Evolutionary conservation across 2,888 invertebrate species (phyloP), one percentile per base, ranked within the genome.

Genomic region (Agriotes lineatus): DNA sequence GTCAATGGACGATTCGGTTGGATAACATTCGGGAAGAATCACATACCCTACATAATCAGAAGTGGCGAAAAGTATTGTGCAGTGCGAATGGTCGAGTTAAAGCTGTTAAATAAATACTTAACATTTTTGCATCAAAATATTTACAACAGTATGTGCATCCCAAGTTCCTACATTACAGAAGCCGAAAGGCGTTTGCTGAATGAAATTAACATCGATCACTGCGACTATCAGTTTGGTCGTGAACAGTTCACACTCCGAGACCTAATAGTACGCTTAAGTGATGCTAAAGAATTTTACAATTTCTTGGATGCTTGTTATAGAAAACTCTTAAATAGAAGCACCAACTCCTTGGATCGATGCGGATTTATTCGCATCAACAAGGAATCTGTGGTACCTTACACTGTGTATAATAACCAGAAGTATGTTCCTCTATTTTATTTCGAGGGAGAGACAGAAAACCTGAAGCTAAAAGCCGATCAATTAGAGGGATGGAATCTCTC

Each of bases 11-110:
- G 93, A 79, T 97, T 97, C 83, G 96, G 96, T 59, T 97, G 97
- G 97, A 92, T 93, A 69, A 91, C 91, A 77, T 90, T 97, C 56
- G 96, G 95, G 70, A 93, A 93, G 79, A 90, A 90, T 76, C 91
- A 92, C 83, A 93, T 97, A 80, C 97, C 97, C 0, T 96, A 93
- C 83, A 94, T 97, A 74, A 91, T 92, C 80, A 89, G 97, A 16
- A 89, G 91, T 58, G 89, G 90, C 14, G 95, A 95, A 81, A 93
- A 93, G 82, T 97, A 94, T 83, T 95, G 96, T 81, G 94, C 96
- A n/a, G 96, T 97, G 58, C 89, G 96, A 62, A 96, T 97, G 90
- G 93, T 97, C 19, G 97, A 97, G 84, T 89, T 91, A 79, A 96
- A 96, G 84, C 88, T 96, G 50, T 88, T 96, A 19, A 94, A 94